Base-by-base conservation (phyloP, 2,888 invertebrate species). In the Lordiphosa fenestrarum region DNA sequence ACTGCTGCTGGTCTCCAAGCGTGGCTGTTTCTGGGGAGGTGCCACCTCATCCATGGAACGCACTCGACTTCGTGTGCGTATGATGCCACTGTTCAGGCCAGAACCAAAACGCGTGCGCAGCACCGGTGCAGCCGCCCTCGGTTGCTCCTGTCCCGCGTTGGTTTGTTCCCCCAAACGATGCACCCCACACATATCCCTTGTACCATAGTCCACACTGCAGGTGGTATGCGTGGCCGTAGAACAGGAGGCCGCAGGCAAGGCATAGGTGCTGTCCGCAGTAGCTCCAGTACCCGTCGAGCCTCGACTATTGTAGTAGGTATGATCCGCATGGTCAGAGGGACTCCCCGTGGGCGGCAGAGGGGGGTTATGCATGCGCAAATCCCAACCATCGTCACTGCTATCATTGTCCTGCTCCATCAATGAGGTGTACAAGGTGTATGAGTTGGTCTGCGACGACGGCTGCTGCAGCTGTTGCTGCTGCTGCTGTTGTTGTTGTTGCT, bases 331-430 rank as follows among this genome's bases (percentile, higher is more conserved):
- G 3, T 48, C 51, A 6, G 30, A n/a, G 19, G 15, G 15, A 6
- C n/a, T n/a, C 7, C 7, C 25, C 1, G 35, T 21, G 9, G 48
- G 46, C 2, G 51, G 42, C 6, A 51, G 46, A 2, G 55, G 5
- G 54, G 55, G 5, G 54, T 77, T 71, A 6, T 52, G 72, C 48
- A 65, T 71, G 5, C 85, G 73, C 37, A 81, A 40, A 44, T 78
- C 84, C 78, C 84, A 84, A 13, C 84, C 78, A 62, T 78, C 78
- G 25, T 84, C 84, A 33, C 77, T 76, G 46, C 84, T 73, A 37
- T 81, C 84, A 30, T 78, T 69, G 21, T 40, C 72, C 61, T 23
- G 47, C 12, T 64, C 58, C n/a, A 39, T 12, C 12, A n/a, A 7
- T 4, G 47, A 47, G 19, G 50, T 53, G 4, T 71, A 73, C 12